Percentiles rank a stretch among this genome's conserved stretches.
These are phyloP conservation scores for Aurelia sp. DNA, from an alignment of 30 jellyfish, hydroid and myxozoan species.

Conservation along the genomic window DNA sequence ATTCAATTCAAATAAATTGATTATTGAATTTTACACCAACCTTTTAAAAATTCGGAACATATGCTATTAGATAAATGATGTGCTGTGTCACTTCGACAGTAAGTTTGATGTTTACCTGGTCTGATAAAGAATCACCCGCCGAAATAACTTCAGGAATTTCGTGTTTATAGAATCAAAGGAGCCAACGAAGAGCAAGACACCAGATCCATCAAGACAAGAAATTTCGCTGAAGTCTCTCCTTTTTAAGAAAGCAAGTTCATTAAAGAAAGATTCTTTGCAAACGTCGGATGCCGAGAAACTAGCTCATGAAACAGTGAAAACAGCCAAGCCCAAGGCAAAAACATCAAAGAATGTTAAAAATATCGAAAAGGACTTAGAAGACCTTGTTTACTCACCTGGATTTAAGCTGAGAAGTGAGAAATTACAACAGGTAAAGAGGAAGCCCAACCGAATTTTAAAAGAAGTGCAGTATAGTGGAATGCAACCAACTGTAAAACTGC, in stretches of 20 bases:
- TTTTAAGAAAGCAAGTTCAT: not conserved
- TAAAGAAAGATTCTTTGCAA: not conserved
- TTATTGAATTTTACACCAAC: no score
- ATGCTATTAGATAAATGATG: no score
- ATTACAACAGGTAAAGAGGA: constrained; percentile 43
- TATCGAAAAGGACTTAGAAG: constrained; percentile 26
- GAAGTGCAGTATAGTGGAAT: constrained; percentile 76
- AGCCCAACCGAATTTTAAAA: constrained; percentile 59
- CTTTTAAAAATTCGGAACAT: no score
- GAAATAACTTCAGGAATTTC: no score
- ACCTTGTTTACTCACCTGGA: constrained; percentile 74
- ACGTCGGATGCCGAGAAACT: not conserved
- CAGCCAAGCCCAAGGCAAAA: constrained; percentile 42
- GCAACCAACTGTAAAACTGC: constrained; percentile 81
- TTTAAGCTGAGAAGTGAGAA: constrained; percentile 82
- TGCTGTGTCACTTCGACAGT: no score
- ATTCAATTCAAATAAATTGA: no score
- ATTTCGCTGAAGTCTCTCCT: constrained; percentile 30
- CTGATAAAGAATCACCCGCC: no score
- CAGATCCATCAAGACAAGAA: constrained; percentile 31
- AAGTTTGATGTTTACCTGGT: no score
- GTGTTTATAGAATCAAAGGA: no score
- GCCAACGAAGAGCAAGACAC: constrained; percentile 1
- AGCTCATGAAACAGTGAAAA: not conserved
- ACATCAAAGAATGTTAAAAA: not conserved